Evolutionary conservation across 2,797 vertebrate genomes (phyloP).

Genomic region (Moxostoma hubbsi): DNA sequence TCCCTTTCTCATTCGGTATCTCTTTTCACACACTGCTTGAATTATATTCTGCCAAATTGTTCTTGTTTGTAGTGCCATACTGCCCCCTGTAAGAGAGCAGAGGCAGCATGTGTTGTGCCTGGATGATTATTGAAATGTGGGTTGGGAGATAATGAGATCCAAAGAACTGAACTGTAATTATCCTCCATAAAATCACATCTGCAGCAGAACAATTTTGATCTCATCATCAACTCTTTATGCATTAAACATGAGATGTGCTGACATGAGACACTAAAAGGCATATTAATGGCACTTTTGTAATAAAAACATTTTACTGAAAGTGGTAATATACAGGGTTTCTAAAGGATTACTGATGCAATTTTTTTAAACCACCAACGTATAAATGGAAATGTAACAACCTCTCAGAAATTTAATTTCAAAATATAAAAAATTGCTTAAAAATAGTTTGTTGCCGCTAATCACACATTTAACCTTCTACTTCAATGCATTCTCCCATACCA

Average conservation of each 20-base stretch:
- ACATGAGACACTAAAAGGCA: neutral
- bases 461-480: too few species aligned
- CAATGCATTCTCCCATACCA: too few species aligned
- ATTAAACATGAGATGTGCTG: neutral
- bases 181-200: neutral
- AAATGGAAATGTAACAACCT: too few species aligned
- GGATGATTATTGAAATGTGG: neutral
- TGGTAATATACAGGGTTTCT: too few species aligned
- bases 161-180: neutral
- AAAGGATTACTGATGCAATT: too few species aligned
- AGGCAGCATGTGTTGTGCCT: neutral
- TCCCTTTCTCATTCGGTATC: neutral
- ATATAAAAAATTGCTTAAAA: too few species aligned
- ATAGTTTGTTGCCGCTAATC: too few species aligned
- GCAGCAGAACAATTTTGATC: neutral
- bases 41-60: neutral
- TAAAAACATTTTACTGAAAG: too few species aligned
- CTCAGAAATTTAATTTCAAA: too few species aligned
- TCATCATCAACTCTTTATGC: neutral
- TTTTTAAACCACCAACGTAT: too few species aligned
- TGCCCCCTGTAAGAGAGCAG: conserved; percentile 22
- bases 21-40: too few species aligned
- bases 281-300: neutral
- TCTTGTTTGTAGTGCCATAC: neutral
- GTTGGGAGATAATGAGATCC: neutral